Conservation (phyloP, 2,797 vertebrate genomes). For the Paratrypauchen microcephalus region DNA sequence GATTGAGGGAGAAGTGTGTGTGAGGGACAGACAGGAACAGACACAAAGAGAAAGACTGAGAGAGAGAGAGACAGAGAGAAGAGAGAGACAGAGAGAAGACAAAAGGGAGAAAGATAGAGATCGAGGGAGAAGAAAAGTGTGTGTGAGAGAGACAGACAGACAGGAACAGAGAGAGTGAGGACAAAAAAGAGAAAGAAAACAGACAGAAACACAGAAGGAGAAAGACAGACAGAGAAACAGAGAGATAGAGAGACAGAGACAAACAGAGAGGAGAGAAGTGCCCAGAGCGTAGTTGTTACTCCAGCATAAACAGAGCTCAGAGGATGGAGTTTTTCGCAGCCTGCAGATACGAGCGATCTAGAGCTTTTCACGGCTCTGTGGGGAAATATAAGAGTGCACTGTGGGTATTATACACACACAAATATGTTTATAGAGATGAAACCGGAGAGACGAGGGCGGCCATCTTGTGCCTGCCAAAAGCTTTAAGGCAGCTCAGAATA, state of each 20-base stretch:
- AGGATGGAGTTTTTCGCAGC: neutral
- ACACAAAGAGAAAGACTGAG: neutral
- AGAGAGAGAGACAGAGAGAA: neutral
- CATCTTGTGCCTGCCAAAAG: neutral
- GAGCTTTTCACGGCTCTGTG: neutral
- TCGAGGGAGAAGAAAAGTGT: no score
- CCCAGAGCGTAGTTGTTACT: conserved; percentile 32
- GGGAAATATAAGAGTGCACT: conserved; percentile 5
- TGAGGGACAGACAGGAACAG: no score
- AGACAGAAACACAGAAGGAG: neutral
- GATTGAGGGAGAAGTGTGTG: neutral
- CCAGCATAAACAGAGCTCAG: conserved; percentile 1
- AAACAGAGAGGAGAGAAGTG: conserved; percentile 29
- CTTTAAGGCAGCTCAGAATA: neutral
- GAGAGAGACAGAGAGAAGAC: no score
- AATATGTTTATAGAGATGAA: conserved; percentile 11
- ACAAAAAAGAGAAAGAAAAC: neutral
- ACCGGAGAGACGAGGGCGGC: neutral
- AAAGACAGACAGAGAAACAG: neutral
- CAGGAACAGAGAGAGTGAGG: no score
- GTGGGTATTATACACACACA: conserved; percentile 2
- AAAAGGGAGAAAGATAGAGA: neutral
- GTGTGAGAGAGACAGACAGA: no score
- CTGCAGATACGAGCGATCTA: conserved; percentile 7
- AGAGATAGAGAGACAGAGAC: neutral